Base-by-base conservation (phyloP, 2,113 vertebrate genomes). In the Leuciscus idus region DNA sequence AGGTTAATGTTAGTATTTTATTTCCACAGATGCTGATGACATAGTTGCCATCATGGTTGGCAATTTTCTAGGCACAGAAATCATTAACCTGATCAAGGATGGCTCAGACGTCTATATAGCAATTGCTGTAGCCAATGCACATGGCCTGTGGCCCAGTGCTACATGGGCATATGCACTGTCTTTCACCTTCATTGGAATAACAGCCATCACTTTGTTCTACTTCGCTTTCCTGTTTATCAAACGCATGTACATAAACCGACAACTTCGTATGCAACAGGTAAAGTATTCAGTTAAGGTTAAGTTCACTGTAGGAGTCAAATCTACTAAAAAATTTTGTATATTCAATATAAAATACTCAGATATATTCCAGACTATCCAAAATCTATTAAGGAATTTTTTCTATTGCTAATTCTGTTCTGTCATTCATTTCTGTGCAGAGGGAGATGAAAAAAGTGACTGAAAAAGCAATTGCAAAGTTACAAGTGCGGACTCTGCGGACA, bases 361-460 rank as follows among this genome's bases (percentile, higher is more conserved):
- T 64, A 64, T 64, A 26, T 64, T 64, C 61, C 26, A 28, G 6
- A 21, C 19, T 23, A 23, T 19, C 70, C 3, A 43, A 13, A 7
- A n/a, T 73, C 36, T 73, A 21, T 12, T 62, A 62, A 62, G n/a
- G 9, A 3, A 5, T 59, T 50, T 23, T 68, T 70, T 43, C 0
- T 55, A 46, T 66, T 74, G 5, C 13, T 84, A 11, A 33, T 28
- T 15, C 19, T n/a, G 7, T 30, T 33, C 4, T 43, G 1, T 77
- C 6, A 30, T 74, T 84, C 11, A 84, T 70, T 90, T 86, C 82
- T 93, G 83, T 30, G 28, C 92, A 99, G 95, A 93, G 83, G 88
- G 94, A 86, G 62, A 94, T 99, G 83, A 97, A 96, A 90, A 94
- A 93, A 2, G 95, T 94, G 91, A 97, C 97, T 0, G 96, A 97